A percentile compares a stretch with the other conserved stretches of the same genome.
Conservation (phyloP, 2,888 invertebrate species). For the Eupsilia transversa region DNA sequence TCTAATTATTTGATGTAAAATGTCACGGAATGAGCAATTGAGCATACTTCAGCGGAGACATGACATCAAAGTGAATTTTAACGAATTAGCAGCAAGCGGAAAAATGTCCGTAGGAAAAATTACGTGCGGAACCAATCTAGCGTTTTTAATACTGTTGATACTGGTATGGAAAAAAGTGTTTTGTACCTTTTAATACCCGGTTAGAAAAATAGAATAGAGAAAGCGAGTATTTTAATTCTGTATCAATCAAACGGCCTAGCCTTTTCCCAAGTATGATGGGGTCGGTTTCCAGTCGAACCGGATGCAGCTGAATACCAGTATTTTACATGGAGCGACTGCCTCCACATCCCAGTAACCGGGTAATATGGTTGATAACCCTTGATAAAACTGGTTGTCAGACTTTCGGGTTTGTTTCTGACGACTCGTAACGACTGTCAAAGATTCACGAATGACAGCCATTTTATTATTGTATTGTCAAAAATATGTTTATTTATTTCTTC, state of each 20-base stretch:
- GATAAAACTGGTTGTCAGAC: too few species aligned
- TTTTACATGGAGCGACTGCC: too few species aligned
- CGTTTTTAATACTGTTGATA: conserved; percentile 41
- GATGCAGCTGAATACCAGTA: too few species aligned
- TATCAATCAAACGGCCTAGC: too few species aligned
- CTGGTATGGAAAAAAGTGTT: conserved; percentile 24
- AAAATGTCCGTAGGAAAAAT: conserved; percentile 49
- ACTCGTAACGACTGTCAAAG: too few species aligned
- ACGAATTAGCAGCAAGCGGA: conserved; percentile 60
- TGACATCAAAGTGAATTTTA: conserved; percentile 63
- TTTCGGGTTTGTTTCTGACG: too few species aligned
- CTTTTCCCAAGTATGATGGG: too few species aligned
- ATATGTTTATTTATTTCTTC: neutral
- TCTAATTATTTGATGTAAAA: conserved; percentile 63
- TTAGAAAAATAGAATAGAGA: neutral
- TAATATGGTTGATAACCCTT: too few species aligned
- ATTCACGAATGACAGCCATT: too few species aligned
- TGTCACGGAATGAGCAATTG: conserved; percentile 60
- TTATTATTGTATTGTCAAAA: too few species aligned
- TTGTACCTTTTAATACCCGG: neutral
- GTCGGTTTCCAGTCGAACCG: too few species aligned
- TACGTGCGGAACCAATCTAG: conserved; percentile 25
- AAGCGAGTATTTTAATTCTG: neutral
- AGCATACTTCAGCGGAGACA: conserved; percentile 56
- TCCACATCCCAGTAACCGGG: too few species aligned